phyloP scores from a whole-genome alignment of 2,113 vertebrate species.

The Nestor notabilis region DNA sequence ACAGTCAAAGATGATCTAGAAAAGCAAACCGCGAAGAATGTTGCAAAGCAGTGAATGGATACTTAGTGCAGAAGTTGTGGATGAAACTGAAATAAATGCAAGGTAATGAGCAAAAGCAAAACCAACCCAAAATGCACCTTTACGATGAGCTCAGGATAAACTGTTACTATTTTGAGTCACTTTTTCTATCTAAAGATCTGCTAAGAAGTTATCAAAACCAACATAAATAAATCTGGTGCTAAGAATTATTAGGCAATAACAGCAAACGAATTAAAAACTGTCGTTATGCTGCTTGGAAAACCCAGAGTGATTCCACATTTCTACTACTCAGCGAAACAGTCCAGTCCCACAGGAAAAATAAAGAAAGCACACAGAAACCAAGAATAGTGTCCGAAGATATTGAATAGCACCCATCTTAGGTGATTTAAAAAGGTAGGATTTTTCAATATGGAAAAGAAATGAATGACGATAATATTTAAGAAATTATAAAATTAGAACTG shows the following conservation, averaged over 20 bases:
- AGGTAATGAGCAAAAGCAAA: background rate
- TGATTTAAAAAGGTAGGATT: background rate
- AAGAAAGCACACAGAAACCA: background rate
- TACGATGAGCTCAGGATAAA: background rate
- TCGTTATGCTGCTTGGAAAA: background rate
- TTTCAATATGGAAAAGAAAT: background rate
- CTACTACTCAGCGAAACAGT: background rate
- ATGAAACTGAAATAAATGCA: background rate
- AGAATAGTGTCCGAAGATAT: background rate
- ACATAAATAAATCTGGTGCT: background rate
- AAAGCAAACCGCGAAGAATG: background rate
- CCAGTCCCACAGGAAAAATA: fast-evolving
- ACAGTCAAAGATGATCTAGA: background rate
- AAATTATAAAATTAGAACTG: background rate
- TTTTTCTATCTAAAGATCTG: background rate
- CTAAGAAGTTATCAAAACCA: background rate
- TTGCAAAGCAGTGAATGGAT: background rate
- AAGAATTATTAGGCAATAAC: background rate
- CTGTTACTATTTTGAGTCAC: background rate
- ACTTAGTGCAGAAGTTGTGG: background rate
- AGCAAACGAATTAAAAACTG: background rate
- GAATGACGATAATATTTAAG: background rate
- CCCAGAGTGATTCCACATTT: background rate
- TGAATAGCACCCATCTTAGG: background rate
- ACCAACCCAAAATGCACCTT: background rate